These are phyloP conservation scores for Drosophila auraria DNA, from an alignment of 1,140 invertebrate genomes.

Conservation along the genomic window DNA sequence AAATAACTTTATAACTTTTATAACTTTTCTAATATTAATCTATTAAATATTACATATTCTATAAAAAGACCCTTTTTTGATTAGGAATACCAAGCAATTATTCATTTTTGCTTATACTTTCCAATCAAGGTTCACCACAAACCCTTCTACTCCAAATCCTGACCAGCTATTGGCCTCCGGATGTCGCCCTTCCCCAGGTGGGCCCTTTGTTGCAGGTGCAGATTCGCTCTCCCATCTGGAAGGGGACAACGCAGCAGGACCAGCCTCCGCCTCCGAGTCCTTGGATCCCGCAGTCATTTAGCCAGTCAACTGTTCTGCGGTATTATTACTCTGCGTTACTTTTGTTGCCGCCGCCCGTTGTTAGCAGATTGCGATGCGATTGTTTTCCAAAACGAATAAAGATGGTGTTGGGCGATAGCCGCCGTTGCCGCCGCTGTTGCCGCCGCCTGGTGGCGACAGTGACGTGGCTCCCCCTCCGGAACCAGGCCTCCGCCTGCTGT, in stretches of 20 bases:
- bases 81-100: not conserved
- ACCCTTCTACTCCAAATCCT: not conserved
- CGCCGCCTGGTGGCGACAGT: slow-evolving; percentile 60
- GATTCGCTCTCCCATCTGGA: not conserved
- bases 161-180: not conserved
- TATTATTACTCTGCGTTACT: slow-evolving; percentile 59
- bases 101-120: not conserved
- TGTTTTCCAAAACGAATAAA: slow-evolving; percentile 71
- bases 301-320: slow-evolving; percentile 71
- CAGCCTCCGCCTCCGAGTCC: not conserved
- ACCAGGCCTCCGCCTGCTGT: not conserved
- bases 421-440: not conserved
- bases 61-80: no score
- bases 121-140: not conserved
- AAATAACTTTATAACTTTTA: no score
- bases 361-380: slow-evolving; percentile 71
- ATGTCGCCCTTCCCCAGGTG: not conserved
- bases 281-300: slow-evolving; percentile 55
- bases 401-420: slow-evolving; percentile 71
- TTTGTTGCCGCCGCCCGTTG: slow-evolving; percentile 49
- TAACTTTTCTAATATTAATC: no score
- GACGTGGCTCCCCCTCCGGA: slow-evolving; percentile 30
- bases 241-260: slow-evolving; percentile 8
- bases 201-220: slow-evolving; percentile 4
- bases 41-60: no score